phyloP scores from a whole-genome alignment of 2,113 vertebrate genomes.

The Neodon shergylaensis region DNA sequence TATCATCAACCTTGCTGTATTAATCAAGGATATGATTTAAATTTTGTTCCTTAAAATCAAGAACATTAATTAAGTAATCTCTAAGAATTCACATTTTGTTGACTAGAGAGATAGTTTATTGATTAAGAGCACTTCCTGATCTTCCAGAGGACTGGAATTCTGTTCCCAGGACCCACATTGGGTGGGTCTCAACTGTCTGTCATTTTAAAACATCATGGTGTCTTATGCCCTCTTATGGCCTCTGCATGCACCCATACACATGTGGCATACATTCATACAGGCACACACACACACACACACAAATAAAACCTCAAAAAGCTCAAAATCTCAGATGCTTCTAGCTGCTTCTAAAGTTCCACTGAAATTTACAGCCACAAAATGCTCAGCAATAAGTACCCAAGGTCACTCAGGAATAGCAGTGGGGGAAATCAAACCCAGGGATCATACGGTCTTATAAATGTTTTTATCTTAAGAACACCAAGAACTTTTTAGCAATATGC shows the following conservation, averaged over 20 bases:
- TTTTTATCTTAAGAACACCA: constrained; percentile 62
- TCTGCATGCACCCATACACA: background rate
- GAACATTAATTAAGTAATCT: background rate
- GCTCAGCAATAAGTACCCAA: constrained; percentile 51
- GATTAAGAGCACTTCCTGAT: background rate
- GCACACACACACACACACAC: background rate
- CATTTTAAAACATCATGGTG: too few relatives aligned
- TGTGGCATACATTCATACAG: too few relatives aligned
- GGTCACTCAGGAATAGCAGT: constrained; percentile 41
- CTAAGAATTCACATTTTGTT: background rate
- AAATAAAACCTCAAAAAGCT: background rate
- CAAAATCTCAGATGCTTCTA: constrained; percentile 24
- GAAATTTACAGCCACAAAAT: background rate
- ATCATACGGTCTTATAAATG: constrained; percentile 46
- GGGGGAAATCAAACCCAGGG: constrained; percentile 51
- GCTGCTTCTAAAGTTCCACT: constrained; percentile 11
- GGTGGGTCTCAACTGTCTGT: background rate
- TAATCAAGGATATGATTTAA: background rate
- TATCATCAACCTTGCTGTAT: background rate
- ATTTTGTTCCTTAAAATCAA: constrained; percentile 23
- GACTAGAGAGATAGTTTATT: background rate
- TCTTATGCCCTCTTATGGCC: too few relatives aligned
- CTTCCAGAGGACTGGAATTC: background rate
- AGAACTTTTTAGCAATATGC: constrained; percentile 45
- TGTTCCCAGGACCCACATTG: background rate